These are phyloP conservation scores for Clostera curtula DNA, from an alignment of 2,888 invertebrate genomes.

Conservation along the genomic window DNA sequence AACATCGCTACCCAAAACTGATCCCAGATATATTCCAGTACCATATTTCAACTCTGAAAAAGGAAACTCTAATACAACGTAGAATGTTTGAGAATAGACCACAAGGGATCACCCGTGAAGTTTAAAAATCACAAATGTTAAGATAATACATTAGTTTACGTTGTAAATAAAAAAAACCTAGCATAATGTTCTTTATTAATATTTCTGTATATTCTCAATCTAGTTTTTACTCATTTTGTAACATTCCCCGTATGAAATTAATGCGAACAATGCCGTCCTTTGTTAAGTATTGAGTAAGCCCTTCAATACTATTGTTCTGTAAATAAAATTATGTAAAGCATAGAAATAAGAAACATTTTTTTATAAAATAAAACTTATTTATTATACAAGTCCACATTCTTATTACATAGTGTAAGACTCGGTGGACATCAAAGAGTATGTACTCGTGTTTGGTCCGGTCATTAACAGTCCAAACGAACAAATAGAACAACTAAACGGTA, in stretches of 20 bases:
- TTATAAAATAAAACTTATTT: constrained; percentile 64
- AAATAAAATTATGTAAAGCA: constrained; percentile 46
- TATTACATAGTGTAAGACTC: constrained; percentile 16
- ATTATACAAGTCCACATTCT: constrained; percentile 31
- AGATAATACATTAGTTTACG: constrained; percentile 3
- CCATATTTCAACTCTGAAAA: constrained; percentile 31
- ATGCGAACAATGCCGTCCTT: constrained; percentile 14
- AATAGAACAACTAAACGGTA: too few species aligned
- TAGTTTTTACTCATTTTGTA: constrained; percentile 8
- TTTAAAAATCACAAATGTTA: too few species aligned
- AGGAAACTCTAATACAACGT: constrained; percentile 24
- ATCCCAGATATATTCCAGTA: constrained; percentile 48
- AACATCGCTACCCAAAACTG: constrained; percentile 22
- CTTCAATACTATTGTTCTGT: constrained; percentile 38
- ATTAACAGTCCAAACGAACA: too few species aligned
- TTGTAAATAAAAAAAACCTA: constrained; percentile 15
- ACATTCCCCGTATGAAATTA: constrained; percentile 6
- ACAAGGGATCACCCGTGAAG: too few species aligned
- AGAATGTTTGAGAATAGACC: constrained; percentile 11
- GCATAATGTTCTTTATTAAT: too few species aligned
- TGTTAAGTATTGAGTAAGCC: constrained; percentile 23
- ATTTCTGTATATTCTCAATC: constrained; percentile 18
- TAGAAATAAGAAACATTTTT: constrained; percentile 52
- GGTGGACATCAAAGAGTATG: constrained; percentile 17
- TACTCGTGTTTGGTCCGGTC: too few species aligned